phyloP scores from a whole-genome alignment of 2,888 invertebrate species.

The Caenorhabditis sp. region DNA sequence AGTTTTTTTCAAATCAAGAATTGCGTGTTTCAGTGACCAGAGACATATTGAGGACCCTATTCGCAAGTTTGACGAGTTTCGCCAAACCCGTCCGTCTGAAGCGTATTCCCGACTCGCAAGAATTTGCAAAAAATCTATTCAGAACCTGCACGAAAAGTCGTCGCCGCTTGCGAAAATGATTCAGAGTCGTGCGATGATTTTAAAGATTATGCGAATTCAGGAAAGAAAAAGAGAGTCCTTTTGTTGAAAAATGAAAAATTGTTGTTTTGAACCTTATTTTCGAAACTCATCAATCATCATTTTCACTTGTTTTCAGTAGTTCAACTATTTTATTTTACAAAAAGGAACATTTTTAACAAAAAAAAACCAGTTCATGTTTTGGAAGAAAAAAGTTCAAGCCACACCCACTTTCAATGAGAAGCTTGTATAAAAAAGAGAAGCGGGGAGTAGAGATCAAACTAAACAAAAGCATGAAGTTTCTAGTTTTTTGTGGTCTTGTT shows the following conservation, averaged over 20 bases:
- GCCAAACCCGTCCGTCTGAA: not conserved
- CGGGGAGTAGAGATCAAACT: not conserved
- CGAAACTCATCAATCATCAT: not conserved
- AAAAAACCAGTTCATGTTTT: not conserved
- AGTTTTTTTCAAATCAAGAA: no score
- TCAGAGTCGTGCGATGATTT: slow-evolving; percentile 8
- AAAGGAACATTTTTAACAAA: not conserved
- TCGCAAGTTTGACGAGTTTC: no score
- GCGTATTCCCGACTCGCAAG: not conserved
- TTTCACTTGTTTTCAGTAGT: not conserved
- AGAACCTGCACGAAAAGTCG: slow-evolving; percentile 2
- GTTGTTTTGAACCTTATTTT: not conserved
- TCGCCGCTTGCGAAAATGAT: slow-evolving; percentile 5
- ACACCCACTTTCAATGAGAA: not conserved
- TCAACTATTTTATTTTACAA: not conserved
- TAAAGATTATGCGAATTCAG: no score
- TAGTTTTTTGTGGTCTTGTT: no score
- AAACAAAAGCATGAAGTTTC: not conserved
- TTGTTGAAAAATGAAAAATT: no score
- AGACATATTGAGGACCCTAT: no score
- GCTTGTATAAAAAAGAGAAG: not conserved
- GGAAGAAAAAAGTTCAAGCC: not conserved
- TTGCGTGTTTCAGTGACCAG: no score
- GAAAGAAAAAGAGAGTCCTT: no score
- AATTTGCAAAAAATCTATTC: not conserved